These are phyloP conservation scores for Nycteola revayana DNA, from an alignment of 2,888 invertebrate genomes.

Conservation along the genomic window DNA sequence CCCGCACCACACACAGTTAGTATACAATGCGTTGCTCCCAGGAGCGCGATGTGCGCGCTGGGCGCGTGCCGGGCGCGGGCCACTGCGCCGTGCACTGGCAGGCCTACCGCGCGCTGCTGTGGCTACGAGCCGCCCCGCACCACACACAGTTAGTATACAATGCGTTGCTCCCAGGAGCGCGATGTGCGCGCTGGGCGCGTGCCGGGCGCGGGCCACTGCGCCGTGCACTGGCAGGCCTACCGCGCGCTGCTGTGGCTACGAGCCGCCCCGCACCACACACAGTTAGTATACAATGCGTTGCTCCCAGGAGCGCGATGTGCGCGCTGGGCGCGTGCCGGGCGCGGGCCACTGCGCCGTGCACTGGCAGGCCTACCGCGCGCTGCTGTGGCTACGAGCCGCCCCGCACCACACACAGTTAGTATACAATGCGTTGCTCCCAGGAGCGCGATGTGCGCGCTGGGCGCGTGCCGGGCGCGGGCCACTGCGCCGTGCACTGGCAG, in stretches of 20 bases:
- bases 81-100: slow-evolving; percentile 89
- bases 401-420: too few species aligned
- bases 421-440: too few species aligned
- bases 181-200: too few species aligned
- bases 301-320: too few species aligned
- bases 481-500: slow-evolving; percentile 89
- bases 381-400: slow-evolving; percentile 90
- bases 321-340: slow-evolving; percentile 75
- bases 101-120: slow-evolving; percentile 90
- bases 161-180: too few species aligned
- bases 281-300: too few species aligned
- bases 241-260: slow-evolving; percentile 91
- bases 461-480: slow-evolving; percentile 76
- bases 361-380: slow-evolving; percentile 90
- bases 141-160: too few species aligned
- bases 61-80: slow-evolving; percentile 75
- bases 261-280: too few species aligned
- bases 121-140: slow-evolving; percentile 90
- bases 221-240: slow-evolving; percentile 90
- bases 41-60: too few species aligned
- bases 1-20: too few species aligned
- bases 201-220: slow-evolving; percentile 83
- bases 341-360: slow-evolving; percentile 86
- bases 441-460: too few species aligned
- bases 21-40: too few species aligned